Evolutionary conservation across 2,888 invertebrate species (phyloP).

Genomic region (Dicycla oo): DNA sequence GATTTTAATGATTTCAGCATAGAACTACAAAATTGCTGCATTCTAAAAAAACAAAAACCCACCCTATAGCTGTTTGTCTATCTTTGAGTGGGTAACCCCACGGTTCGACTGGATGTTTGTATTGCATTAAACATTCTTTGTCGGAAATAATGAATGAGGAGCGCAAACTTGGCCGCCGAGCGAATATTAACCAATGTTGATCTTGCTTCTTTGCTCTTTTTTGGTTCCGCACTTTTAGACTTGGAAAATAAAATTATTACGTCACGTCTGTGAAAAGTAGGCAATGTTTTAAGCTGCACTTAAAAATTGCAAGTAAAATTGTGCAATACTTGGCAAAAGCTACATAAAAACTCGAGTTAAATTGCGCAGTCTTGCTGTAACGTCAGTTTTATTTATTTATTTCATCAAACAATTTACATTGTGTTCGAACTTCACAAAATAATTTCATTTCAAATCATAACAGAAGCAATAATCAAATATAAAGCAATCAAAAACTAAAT

Average conservation of each 20-base stretch:
- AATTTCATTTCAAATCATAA: too few relatives aligned
- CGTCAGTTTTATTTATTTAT: too few relatives aligned
- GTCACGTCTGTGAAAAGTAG: conserved; percentile 8
- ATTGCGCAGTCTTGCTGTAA: too few relatives aligned
- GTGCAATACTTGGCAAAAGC: background rate
- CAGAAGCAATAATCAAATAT: too few relatives aligned
- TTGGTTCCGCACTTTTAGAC: conserved; percentile 34
- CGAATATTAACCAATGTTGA: conserved; percentile 72
- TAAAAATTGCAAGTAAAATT: background rate
- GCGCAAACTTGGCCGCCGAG: conserved; percentile 62
- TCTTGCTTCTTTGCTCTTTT: conserved; percentile 63
- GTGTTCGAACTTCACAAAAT: too few relatives aligned
- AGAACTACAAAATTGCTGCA: background rate
- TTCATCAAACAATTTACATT: too few relatives aligned
- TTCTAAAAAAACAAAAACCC: background rate
- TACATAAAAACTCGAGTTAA: too few relatives aligned
- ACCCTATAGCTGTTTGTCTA: conserved; percentile 21
- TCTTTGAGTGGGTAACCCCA: conserved; percentile 60
- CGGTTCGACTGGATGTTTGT: conserved; percentile 69
- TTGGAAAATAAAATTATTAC: conserved; percentile 38
- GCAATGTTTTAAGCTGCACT: background rate
- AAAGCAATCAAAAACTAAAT: too few relatives aligned
- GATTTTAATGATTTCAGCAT: background rate
- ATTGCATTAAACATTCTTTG: conserved; percentile 79
- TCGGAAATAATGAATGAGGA: conserved; percentile 76